phyloP scores from a whole-genome alignment of 2,888 invertebrate species.

The Apamea crenata region DNA sequence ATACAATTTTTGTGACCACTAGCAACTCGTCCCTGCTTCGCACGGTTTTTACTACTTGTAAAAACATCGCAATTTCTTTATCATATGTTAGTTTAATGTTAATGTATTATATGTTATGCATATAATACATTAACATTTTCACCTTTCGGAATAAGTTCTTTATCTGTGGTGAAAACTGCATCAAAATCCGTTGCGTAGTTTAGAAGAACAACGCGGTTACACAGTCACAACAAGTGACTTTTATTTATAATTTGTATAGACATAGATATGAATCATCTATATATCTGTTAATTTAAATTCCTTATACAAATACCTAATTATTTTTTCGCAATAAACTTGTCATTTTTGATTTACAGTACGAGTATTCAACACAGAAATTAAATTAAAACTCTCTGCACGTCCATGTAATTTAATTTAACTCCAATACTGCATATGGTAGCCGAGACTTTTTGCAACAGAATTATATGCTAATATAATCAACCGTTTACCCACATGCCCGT shows the following conservation, averaged over 20 bases:
- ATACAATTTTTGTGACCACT: not conserved
- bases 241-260: too few relatives aligned
- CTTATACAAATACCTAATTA: not conserved
- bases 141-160: too few relatives aligned
- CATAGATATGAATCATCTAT: not conserved
- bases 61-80: not conserved
- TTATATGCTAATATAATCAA: conserved; percentile 59
- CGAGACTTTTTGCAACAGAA: conserved; percentile 48
- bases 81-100: too few relatives aligned
- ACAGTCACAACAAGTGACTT: too few relatives aligned
- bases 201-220: too few relatives aligned
- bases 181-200: too few relatives aligned
- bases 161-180: too few relatives aligned
- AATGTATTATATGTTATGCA: too few relatives aligned
- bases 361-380: conserved; percentile 9
- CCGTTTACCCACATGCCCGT: conserved; percentile 54
- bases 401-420: conserved; percentile 51
- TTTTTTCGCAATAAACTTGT: conserved; percentile 6
- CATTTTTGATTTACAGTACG: conserved; percentile 24
- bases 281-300: not conserved
- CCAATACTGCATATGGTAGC: conserved; percentile 37
- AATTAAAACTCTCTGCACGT: conserved; percentile 42
- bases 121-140: too few relatives aligned
- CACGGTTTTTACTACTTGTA: not conserved
- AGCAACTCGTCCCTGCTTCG: not conserved